These are phyloP conservation scores for Pterostichus niger DNA, from an alignment of 2,888 invertebrate species.

Conservation along the genomic window DNA sequence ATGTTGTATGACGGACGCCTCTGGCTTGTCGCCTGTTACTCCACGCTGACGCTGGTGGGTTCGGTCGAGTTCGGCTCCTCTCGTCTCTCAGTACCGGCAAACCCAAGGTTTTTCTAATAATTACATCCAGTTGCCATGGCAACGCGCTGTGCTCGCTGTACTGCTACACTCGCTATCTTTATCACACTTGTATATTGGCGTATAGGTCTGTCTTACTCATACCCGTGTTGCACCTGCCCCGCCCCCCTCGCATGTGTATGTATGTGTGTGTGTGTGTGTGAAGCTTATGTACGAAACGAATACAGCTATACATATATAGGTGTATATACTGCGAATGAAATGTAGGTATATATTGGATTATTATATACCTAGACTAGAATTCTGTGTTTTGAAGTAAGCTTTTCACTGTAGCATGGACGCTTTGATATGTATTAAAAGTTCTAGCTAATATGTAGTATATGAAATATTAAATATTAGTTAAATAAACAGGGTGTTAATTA, in stretches of 20 bases:
- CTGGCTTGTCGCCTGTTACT: background rate
- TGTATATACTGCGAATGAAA: constrained; percentile 32
- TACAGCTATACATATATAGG: constrained; percentile 14
- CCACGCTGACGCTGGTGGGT: background rate
- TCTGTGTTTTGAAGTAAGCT: background rate
- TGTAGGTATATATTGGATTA: constrained; percentile 43
- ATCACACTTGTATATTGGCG: constrained; percentile 1
- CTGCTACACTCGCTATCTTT: constrained; percentile 45
- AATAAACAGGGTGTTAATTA: no score
- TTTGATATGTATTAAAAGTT: no score
- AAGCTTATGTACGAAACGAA: constrained; percentile 43
- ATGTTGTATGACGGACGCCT: background rate
- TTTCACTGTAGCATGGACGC: no score
- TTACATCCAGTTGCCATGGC: constrained; percentile 77
- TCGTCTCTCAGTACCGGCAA: constrained; percentile 69
- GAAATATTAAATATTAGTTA: no score
- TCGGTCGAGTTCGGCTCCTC: constrained; percentile 19
- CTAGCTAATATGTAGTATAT: no score
- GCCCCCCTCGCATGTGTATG: constrained; percentile 69
- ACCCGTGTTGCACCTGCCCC: constrained; percentile 68
- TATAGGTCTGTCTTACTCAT: constrained; percentile 48
- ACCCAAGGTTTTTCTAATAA: constrained; percentile 77
- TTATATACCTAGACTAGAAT: constrained; percentile 14
- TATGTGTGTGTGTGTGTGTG: constrained; percentile 25
- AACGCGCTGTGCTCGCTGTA: constrained; percentile 71